phyloP scores from a whole-genome alignment of 2,888 invertebrate species.

The Orthonychiurus folsomi region DNA sequence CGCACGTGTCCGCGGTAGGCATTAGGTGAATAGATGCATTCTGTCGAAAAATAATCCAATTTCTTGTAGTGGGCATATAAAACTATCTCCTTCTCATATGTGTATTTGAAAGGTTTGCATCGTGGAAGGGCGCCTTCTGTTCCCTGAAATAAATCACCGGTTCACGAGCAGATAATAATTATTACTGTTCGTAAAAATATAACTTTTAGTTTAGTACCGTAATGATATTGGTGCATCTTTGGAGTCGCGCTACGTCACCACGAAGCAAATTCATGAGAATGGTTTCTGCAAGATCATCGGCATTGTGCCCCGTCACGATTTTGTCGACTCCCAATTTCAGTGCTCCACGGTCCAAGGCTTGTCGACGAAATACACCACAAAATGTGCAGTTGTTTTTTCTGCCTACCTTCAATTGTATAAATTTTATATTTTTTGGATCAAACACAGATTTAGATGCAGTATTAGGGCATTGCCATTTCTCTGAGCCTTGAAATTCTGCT shows the following conservation, averaged over 20 bases:
- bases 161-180: too few species aligned
- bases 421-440: constrained; percentile 36
- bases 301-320: constrained; percentile 94
- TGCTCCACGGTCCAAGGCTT: constrained; percentile 93
- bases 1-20: constrained; percentile 90
- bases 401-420: constrained; percentile 50
- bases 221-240: constrained; percentile 80
- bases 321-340: constrained; percentile 76
- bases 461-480: too few species aligned
- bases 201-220: constrained; percentile 57
- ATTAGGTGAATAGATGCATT: constrained; percentile 97
- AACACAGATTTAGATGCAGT: background rate
- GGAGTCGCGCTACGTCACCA: constrained; percentile 88
- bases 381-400: constrained; percentile 95
- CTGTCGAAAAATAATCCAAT: constrained; percentile 94
- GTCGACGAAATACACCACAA: constrained; percentile 89
- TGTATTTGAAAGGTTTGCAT: constrained; percentile 92
- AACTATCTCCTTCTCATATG: constrained; percentile 98
- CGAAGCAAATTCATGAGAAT: constrained; percentile 94
- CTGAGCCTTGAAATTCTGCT: background rate
- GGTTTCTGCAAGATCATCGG: constrained; percentile 97
- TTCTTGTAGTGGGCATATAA: constrained; percentile 98
- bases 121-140: constrained; percentile 74
- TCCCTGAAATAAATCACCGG: constrained; percentile 46
- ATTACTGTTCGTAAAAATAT: too few species aligned